Conservation (phyloP, 1,140 invertebrate species). For the Drosophila kohkoa region DNA sequence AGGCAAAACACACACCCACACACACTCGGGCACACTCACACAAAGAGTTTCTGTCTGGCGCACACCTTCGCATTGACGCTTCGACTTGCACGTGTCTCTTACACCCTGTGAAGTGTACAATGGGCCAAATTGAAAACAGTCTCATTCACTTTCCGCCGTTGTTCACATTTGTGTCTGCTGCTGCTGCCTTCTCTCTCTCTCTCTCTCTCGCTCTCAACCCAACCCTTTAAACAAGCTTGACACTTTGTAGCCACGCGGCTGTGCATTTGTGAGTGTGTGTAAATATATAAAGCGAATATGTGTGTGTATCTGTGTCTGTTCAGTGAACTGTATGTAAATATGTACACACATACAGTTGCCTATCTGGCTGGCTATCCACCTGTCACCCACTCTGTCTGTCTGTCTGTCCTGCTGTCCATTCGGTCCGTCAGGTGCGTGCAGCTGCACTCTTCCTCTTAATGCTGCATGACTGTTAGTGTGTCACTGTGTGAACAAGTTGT, state of each 20-base stretch:
- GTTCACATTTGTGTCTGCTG: conserved; percentile 66
- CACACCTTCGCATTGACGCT: conserved; percentile 47
- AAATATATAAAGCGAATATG: background rate
- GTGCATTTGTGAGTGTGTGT: conserved; percentile 9
- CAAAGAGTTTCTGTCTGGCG: conserved; percentile 22
- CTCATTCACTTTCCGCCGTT: conserved; percentile 70
- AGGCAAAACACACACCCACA: conserved; percentile 5
- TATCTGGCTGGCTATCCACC: conserved; percentile 30
- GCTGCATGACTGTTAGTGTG: conserved; percentile 68
- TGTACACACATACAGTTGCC: conserved; percentile 64
- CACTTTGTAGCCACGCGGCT: conserved; percentile 24
- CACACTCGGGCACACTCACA: conserved; percentile 1
- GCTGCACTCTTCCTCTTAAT: conserved; percentile 26
- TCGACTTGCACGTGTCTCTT: conserved; percentile 63
- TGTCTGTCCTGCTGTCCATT: conserved; percentile 4
- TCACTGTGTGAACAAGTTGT: conserved; percentile 69
- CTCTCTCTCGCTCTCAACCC: background rate
- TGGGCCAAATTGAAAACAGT: conserved; percentile 60
- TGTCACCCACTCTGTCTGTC: background rate
- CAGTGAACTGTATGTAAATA: conserved; percentile 81
- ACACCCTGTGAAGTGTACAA: conserved; percentile 56
- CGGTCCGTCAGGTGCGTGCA: conserved; percentile 33
- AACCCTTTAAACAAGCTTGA: conserved; percentile 25
- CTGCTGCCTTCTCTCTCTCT: background rate
- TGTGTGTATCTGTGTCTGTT: conserved; percentile 42